A percentile compares a stretch with the other conserved stretches of the same genome.
Evolutionary conservation across 2,797 vertebrate genomes (phyloP).

Genomic region (Clarias pachynema): DNA sequence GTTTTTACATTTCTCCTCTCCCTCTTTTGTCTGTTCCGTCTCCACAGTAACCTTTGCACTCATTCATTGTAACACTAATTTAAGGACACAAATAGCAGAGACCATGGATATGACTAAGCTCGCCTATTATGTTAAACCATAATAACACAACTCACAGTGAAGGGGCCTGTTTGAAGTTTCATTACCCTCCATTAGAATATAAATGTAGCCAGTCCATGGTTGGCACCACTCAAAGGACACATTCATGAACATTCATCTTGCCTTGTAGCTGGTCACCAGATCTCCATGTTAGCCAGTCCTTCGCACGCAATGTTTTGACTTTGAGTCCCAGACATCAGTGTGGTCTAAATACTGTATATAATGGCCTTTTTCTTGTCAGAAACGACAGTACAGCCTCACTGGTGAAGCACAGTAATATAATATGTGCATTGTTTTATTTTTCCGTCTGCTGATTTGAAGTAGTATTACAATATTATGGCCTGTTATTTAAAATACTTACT

Average conservation of each 20-base stretch:
- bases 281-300: constrained; percentile 72
- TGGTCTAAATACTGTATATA: constrained; percentile 47
- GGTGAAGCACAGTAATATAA: neutral
- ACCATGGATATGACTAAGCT: constrained; percentile 37
- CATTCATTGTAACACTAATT: constrained; percentile 50
- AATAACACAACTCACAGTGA: constrained; percentile 69
- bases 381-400: neutral
- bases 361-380: constrained; percentile 22
- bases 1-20: neutral
- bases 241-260: constrained; percentile 73
- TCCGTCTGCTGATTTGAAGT: constrained; percentile 3
- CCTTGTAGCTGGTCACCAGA: constrained; percentile 74
- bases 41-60: constrained; percentile 29
- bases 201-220: constrained; percentile 73
- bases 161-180: constrained; percentile 73
- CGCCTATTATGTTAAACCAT: constrained; percentile 55
- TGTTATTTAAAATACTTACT: neutral
- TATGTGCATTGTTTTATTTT: constrained; percentile 9
- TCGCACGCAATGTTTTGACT: constrained; percentile 78
- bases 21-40: neutral
- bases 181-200: constrained; percentile 73
- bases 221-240: constrained; percentile 77
- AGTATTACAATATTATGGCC: neutral
- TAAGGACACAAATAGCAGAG: constrained; percentile 38
- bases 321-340: constrained; percentile 72